Base-by-base conservation (phyloP, 92 coral and sea anemone species). In the Umimayanthus chanpuru region DNA sequence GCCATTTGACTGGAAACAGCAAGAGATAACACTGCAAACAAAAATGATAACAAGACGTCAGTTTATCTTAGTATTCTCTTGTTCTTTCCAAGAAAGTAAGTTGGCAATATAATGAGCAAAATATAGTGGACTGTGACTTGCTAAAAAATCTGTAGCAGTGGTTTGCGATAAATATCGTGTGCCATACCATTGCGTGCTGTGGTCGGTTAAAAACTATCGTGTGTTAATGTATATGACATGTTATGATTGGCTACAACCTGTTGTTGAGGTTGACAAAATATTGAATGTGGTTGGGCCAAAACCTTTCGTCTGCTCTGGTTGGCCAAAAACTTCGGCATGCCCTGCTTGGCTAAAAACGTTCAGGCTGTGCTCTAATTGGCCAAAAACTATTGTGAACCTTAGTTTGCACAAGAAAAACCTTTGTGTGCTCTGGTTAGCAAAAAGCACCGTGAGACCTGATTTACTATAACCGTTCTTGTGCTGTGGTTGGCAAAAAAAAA, bases 21-120 rank as follows among this genome's bases (percentile, higher is more conserved):
- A 97, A 88, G 58, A 97, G 93, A 85, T 94, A 95, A 55, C 94
- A 91, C 98, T 97, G 85, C 71, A 88, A 88, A 89, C 21, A 0
- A 87, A 76, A 29, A 77, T 15, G 85, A 41, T 26, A 15, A 61
- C 43, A 76, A 20, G 41, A 36, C 1, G 66, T 70, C 55, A n/a
- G 67, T 21, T 71, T 11, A 47, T 10, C 20, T 68, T 32, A 3
- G 4, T 61, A 5, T 20, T 61, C 7, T 61, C 26, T 21, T 61
- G 26, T 18, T 9, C 68, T 61, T 61, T 61, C 68, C 14, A 61
- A 61, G 68, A 18, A 61, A 53, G 58, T 53, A 53, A 61, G 68
- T 61, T 61, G 1, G 26, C 26, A 9, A 20, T 21, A 61, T 1
- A 47, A 47, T 47, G 50, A 47, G 50, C 50, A 47, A 47, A 47